These are phyloP conservation scores for Pangasius macronema DNA, from an alignment of 2,797 vertebrate species.

Conservation along the genomic window DNA sequence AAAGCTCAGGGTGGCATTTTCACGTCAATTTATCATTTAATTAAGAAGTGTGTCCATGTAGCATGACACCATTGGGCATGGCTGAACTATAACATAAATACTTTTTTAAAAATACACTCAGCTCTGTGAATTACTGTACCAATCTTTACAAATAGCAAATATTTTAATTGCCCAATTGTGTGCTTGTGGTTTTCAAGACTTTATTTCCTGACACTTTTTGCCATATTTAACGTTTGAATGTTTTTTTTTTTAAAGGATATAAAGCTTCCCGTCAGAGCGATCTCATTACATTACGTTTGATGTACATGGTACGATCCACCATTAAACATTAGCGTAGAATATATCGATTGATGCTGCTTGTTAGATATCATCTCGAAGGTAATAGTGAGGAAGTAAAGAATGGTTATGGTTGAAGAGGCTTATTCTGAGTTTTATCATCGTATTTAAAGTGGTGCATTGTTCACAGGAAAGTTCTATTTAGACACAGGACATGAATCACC, in stretches of 20 bases:
- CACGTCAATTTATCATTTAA: background rate
- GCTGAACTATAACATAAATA: background rate
- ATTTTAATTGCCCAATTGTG: background rate
- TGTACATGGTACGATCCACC: background rate
- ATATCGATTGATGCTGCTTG: conserved; percentile 13
- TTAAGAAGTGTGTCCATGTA: background rate
- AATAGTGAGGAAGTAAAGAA: conserved; percentile 6
- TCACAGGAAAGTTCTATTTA: conserved; percentile 31
- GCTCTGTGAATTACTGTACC: background rate
- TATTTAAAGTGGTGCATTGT: conserved; percentile 33
- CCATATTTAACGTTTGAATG: background rate
- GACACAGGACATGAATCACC: conserved; percentile 23
- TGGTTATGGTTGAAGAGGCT: conserved; percentile 16
- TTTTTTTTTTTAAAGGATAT: background rate
- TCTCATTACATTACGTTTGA: background rate
- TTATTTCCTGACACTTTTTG: background rate
- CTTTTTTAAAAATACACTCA: background rate
- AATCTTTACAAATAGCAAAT: background rate
- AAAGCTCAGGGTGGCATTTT: background rate
- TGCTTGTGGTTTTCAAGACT: background rate
- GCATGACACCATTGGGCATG: background rate
- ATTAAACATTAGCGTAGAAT: background rate
- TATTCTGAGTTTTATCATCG: conserved; percentile 16
- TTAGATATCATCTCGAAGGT: conserved; percentile 27
- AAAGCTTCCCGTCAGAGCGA: background rate